Evolutionary conservation across 2,888 invertebrate species (phyloP).

Genomic region (Odontomyia ornata): DNA sequence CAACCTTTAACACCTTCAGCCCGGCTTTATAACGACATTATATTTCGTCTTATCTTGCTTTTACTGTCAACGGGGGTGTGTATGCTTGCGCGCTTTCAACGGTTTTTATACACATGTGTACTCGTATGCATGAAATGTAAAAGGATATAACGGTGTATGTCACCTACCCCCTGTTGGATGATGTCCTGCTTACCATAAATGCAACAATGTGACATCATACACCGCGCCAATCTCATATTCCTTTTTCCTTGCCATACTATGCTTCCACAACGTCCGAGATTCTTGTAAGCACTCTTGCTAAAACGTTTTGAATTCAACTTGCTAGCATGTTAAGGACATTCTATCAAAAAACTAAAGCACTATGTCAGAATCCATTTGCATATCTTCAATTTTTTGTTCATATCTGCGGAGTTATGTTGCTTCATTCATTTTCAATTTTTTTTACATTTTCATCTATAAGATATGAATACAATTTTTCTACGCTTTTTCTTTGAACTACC

Average conservation of each 20-base stretch:
- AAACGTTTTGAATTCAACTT: background rate
- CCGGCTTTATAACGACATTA: slow-evolving; percentile 7
- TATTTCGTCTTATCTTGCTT: background rate
- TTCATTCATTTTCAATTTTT: background rate
- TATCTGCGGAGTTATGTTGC: too few species aligned
- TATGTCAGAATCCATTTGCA: background rate
- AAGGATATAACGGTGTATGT: too few species aligned
- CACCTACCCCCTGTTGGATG: too few species aligned
- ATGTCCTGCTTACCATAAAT: background rate
- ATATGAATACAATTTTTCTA: background rate
- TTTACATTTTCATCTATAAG: background rate
- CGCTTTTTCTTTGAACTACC: background rate
- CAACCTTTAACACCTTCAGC: slow-evolving; percentile 9
- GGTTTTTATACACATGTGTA: too few species aligned
- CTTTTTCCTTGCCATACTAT: background rate
- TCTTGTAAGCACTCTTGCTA: background rate
- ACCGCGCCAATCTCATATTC: background rate
- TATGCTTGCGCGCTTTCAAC: background rate
- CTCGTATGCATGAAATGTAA: too few species aligned
- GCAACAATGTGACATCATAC: background rate
- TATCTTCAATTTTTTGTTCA: background rate
- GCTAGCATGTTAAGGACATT: background rate
- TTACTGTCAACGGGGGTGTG: background rate
- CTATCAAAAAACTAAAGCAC: background rate
- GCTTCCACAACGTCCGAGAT: background rate